phyloP scores from a whole-genome alignment of 2,113 vertebrate genomes.

The Ceyx melanurus region DNA sequence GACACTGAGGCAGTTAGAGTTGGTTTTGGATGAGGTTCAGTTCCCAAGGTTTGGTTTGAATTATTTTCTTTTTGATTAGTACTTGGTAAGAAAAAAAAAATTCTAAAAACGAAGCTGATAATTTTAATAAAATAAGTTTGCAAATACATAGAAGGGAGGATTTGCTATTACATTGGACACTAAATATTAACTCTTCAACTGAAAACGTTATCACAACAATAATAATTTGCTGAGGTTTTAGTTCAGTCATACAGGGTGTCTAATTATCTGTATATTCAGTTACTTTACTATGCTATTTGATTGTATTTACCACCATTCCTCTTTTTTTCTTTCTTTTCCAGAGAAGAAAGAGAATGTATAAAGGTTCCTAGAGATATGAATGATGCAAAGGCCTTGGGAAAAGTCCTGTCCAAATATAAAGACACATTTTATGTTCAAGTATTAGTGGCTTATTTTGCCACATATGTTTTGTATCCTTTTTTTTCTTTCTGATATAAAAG shows the following conservation, averaged over 20 bases:
- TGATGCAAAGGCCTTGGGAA: slow-evolving; percentile 97
- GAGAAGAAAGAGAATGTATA: slow-evolving; percentile 92
- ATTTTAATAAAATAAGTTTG: background rate
- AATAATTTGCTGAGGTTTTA: background rate
- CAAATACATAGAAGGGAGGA: background rate
- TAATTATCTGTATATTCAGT: background rate
- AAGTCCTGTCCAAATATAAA: slow-evolving; percentile 97
- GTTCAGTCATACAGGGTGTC: background rate
- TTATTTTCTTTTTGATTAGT: background rate
- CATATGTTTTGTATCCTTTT: slow-evolving; percentile 99
- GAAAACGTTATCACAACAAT: background rate
- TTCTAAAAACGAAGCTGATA: background rate
- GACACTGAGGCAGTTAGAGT: background rate
- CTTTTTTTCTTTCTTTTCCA: slow-evolving; percentile 49
- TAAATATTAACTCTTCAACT: background rate
- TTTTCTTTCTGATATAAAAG: slow-evolving; percentile 71
- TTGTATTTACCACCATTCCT: background rate
- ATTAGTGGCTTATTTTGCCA: slow-evolving; percentile 95
- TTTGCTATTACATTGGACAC: background rate
- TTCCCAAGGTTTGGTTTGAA: background rate
- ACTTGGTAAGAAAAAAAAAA: background rate
- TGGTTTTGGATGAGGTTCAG: background rate
- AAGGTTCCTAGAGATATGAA: slow-evolving; percentile 98
- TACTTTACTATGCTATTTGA: background rate
- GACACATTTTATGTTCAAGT: slow-evolving; percentile 98